These are phyloP conservation scores for Alloscopus bannaensis DNA, from an alignment of 2,888 invertebrate genomes.

Conservation along the genomic window DNA sequence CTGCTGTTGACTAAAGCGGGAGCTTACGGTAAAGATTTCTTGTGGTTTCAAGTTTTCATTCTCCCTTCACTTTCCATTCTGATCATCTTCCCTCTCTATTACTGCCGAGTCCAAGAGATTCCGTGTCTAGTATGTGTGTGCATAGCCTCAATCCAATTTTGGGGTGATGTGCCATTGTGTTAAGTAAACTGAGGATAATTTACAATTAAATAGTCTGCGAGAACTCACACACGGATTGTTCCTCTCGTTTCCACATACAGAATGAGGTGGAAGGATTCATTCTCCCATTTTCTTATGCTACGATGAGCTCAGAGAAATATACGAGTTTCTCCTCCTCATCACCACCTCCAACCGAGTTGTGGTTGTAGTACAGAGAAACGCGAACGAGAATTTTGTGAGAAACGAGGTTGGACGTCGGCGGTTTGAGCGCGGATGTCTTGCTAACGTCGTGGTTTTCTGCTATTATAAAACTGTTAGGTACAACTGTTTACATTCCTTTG, in stretches of 20 bases:
- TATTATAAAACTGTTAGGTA: no score
- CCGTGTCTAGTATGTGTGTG: conserved; percentile 16
- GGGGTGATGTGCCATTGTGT: conserved; percentile 48
- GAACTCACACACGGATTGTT: background rate
- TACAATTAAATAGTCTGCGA: conserved; percentile 35
- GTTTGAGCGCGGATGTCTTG: background rate
- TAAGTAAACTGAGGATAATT: conserved; percentile 50
- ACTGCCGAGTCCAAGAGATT: background rate
- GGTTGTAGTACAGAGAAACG: no score
- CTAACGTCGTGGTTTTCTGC: background rate
- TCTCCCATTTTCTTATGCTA: conserved; percentile 11
- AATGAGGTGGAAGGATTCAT: conserved; percentile 12
- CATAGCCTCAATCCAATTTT: conserved; percentile 34
- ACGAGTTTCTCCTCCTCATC: background rate
- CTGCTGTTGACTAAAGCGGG: no score
- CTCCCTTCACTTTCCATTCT: conserved; percentile 1
- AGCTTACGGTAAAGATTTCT: conserved; percentile 15
- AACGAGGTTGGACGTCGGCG: conserved; percentile 5
- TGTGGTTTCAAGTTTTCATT: conserved; percentile 21
- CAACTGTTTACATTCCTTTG: no score
- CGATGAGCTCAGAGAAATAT: conserved; percentile 22
- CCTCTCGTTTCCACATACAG: background rate
- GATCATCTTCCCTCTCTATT: no score
- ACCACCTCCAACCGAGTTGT: no score
- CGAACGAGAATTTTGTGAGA: no score